A percentile compares a stretch with the other conserved stretches of the same genome.
Evolutionary conservation across 2,113 vertebrate genomes (phyloP).

Genomic region (Corythaeola cristata): DNA sequence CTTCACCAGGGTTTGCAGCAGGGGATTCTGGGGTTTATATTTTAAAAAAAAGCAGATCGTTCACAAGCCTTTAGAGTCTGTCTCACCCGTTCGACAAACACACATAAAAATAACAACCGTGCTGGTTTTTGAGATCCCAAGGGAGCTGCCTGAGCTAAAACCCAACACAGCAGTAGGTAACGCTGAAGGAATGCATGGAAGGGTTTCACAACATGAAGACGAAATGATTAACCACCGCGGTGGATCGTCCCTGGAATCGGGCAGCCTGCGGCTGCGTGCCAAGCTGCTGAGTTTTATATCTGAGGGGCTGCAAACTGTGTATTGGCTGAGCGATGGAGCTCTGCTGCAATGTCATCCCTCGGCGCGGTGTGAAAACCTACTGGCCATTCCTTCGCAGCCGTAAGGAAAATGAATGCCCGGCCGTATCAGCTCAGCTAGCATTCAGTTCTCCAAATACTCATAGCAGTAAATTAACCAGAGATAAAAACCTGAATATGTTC

Average conservation of each 20-base stretch:
- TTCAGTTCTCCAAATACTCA: not conserved
- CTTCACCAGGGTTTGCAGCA: not conserved
- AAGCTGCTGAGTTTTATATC: not conserved
- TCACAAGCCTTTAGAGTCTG: not conserved
- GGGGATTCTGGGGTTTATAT: not conserved
- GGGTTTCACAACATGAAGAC: not conserved
- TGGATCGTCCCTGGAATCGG: not conserved
- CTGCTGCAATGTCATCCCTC: not conserved
- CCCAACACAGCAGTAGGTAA: not conserved
- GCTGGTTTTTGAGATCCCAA: not conserved
- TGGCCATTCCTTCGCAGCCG: fast-evolving
- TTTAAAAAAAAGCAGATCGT: not conserved
- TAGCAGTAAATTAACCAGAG: not conserved
- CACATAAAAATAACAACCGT: not conserved
- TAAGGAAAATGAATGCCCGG: not conserved
- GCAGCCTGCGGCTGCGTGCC: not conserved
- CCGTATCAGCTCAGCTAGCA: not conserved
- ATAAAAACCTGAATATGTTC: not conserved
- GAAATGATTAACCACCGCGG: not conserved
- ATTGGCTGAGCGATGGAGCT: not conserved
- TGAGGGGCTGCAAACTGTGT: not conserved
- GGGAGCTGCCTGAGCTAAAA: not conserved
- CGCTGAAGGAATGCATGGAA: not conserved
- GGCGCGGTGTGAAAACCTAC: not conserved
- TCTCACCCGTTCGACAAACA: not conserved